Conservation (phyloP, 1,140 invertebrate genomes). For the Euura saliciscinereae region DNA sequence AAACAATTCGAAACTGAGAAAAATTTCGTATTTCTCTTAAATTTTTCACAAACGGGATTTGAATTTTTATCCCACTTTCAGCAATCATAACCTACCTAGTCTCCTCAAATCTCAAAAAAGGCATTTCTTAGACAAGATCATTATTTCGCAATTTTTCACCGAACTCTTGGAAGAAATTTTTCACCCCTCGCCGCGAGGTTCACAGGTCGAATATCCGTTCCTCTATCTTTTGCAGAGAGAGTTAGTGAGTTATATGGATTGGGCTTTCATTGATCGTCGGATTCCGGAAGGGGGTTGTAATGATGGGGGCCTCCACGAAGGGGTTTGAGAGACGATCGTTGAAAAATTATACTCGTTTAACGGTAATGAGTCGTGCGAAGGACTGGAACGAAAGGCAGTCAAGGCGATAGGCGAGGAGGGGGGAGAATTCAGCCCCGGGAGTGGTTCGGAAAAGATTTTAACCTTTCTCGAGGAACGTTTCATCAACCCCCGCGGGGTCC, state of each 20-base stretch:
- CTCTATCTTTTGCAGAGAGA: background rate
- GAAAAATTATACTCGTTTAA: conserved; percentile 7
- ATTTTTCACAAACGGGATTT: too few relatives aligned
- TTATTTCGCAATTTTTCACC: background rate
- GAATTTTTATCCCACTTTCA: too few relatives aligned
- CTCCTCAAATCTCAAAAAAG: background rate
- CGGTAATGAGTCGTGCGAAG: conserved; percentile 3
- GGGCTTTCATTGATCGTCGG: background rate
- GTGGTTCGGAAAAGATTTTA: background rate
- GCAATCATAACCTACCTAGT: too few relatives aligned
- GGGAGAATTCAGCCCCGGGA: background rate
- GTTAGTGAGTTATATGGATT: background rate
- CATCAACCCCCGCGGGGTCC: background rate
- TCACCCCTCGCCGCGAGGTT: too few relatives aligned
- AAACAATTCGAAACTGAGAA: too few relatives aligned
- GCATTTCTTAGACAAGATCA: conserved; percentile 2
- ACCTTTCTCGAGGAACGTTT: background rate
- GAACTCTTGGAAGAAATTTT: background rate
- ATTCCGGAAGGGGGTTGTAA: background rate
- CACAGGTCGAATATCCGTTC: too few relatives aligned
- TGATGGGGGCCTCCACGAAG: background rate
- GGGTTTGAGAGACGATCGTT: background rate
- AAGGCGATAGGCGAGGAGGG: background rate
- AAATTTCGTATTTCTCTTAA: too few relatives aligned
- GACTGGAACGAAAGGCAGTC: conserved; percentile 1